Conservation (phyloP, 2,888 invertebrate species). For the Dryocosmus kuriphilus region DNA sequence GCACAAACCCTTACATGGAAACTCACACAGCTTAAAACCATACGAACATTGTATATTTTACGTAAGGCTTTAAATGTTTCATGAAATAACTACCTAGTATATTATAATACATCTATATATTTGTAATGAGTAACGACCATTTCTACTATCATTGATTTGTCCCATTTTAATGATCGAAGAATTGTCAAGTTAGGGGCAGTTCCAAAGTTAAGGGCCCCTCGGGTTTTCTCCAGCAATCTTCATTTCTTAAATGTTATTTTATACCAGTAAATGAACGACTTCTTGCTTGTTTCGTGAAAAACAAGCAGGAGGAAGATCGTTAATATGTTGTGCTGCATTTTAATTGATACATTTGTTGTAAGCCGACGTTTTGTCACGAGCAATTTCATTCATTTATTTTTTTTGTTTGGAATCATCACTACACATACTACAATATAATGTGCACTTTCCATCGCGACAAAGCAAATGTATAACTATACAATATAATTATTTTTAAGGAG, state of each 20-base stretch:
- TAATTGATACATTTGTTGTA: constrained; percentile 23
- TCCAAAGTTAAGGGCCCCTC: constrained; percentile 2
- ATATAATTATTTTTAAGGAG: constrained; percentile 39
- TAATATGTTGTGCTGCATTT: constrained; percentile 23
- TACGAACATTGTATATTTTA: constrained; percentile 72
- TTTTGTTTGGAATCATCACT: constrained; percentile 38
- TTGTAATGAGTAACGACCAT: constrained; percentile 73
- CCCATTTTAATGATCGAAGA: constrained; percentile 39
- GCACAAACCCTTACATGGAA: constrained; percentile 31
- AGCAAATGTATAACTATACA: constrained; percentile 37
- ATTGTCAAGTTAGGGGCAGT: constrained; percentile 44
- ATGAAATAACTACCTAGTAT: constrained; percentile 74
- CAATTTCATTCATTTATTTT: constrained; percentile 35
- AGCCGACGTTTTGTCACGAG: constrained; percentile 31
- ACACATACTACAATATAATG: constrained; percentile 36
- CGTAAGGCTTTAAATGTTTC: constrained; percentile 76
- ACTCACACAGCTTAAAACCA: constrained; percentile 46
- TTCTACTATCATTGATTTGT: constrained; percentile 59
- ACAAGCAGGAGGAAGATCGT: neutral
- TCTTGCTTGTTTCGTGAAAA: constrained; percentile 3
- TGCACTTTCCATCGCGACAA: constrained; percentile 34
- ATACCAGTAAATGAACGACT: constrained; percentile 2
- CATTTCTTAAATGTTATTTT: constrained; percentile 12
- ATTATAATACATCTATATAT: constrained; percentile 75
- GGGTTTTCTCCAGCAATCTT: constrained; percentile 11